Conservation (phyloP, 2,797 vertebrate species). For the Pseudochirops cupreus region DNA sequence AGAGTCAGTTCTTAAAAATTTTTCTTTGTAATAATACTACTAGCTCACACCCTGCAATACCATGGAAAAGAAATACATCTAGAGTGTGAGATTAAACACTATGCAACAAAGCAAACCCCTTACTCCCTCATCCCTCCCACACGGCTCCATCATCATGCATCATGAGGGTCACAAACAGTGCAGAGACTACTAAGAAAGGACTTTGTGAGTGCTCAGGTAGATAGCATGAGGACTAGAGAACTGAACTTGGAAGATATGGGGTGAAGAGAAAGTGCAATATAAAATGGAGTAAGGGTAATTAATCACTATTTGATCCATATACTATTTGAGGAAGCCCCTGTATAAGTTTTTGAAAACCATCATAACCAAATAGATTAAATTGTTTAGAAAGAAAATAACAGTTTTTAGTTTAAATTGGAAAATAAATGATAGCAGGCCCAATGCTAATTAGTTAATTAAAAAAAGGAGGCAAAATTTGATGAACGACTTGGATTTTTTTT, state of each 20-base stretch:
- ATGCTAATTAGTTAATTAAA: neutral
- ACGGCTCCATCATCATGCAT: neutral
- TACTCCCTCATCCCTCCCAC: neutral
- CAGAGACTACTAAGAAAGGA: neutral
- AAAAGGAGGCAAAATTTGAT: neutral
- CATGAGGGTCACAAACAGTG: neutral
- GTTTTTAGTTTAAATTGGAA: neutral
- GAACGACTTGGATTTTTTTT: neutral
- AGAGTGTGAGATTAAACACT: neutral
- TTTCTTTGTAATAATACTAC: neutral
- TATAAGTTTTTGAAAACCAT: neutral
- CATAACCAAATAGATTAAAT: constrained; percentile 29
- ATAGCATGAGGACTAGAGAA: neutral
- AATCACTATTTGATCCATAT: neutral
- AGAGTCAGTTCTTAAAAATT: neutral
- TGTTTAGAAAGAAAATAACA: constrained; percentile 26
- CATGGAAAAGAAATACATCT: neutral
- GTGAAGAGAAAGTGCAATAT: neutral
- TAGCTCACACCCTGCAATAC: neutral
- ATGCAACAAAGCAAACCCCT: neutral
- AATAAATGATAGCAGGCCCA: neutral
- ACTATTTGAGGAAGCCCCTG: constrained; percentile 18
- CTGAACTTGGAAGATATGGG: neutral
- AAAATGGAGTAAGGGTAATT: neutral
- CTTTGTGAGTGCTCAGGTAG: neutral